Conservation (phyloP, 2,888 invertebrate species). For the Caenorhabditis sinica region DNA sequence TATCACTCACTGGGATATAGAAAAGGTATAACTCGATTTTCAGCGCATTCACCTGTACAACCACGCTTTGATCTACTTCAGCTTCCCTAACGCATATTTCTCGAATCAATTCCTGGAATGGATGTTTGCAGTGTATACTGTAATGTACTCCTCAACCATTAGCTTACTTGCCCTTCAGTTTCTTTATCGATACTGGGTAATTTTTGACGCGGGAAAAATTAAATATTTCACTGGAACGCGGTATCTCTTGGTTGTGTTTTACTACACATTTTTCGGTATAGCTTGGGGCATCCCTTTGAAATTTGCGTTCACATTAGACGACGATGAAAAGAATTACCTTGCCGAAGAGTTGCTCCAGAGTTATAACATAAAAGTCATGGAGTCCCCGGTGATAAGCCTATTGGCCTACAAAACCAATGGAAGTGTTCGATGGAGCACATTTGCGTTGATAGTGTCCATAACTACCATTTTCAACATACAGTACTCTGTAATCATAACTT, state of each 20-base stretch:
- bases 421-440: not conserved
- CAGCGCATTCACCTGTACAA: slow-evolving; percentile 27
- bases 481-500: slow-evolving; percentile 25
- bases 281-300: not conserved
- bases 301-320: not conserved
- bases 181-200: slow-evolving; percentile 20
- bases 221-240: not conserved
- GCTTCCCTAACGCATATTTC: not conserved
- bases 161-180: slow-evolving; percentile 13
- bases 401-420: not conserved
- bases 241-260: not conserved
- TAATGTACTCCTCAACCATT: not conserved
- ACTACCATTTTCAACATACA: not conserved
- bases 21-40: not conserved
- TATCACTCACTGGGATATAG: not conserved
- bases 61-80: slow-evolving; percentile 11
- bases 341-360: not conserved
- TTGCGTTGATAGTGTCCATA: not conserved
- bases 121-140: not conserved
- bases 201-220: not conserved
- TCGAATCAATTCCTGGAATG: not conserved
- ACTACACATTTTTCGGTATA: not conserved
- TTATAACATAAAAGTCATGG: not conserved
- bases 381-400: not conserved
- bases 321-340: not conserved